Base-by-base conservation (phyloP, 2,797 vertebrate genomes). In the Hemitrygon akajei region DNA sequence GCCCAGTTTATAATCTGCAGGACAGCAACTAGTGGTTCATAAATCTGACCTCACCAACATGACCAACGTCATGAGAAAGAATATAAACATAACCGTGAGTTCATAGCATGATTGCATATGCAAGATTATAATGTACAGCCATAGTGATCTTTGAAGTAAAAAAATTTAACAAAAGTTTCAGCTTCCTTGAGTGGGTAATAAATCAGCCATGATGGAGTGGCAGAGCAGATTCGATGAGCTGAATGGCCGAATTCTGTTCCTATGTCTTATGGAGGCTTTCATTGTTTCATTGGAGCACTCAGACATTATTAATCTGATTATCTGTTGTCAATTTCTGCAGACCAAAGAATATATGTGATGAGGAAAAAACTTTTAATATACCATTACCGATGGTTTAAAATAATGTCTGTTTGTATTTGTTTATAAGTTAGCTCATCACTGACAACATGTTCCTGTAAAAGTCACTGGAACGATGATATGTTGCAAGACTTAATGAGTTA, bases 381-480 rank as follows among this genome's bases (percentile, higher is more conserved):
- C 69, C 16, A 9, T 87, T 30, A 34, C 30, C 58, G 30, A 63
- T 63, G 56, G 10, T 11, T 84, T 84, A 84, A 84, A 58, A 84
- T 84, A 60, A 63, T 9, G 5, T 34, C 84, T 87, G 18, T 20
- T 87, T 87, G 58, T 27, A 63, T 14, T 63, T 87, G 58, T 30
- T 87, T 63, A 87, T 63, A 5, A 87, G 63, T 60, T n/a, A 34
- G 84, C 58, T 6, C 27, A 63, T 58, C 30, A 63, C 84, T 63
- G 58, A 87, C 84, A 87, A 63, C 6, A 20, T 87, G 84, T 87
- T 60, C 84, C 84, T n/a, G 58, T 27, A 63, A 63, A 87, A n/a
- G 58, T 30, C 84, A 87, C 58, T n/a, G 58, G 58, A 60, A n/a
- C 16, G 12, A 87, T 63, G 30, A n/a, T 60, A 63, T 63, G 60